phyloP scores from a whole-genome alignment of 2,113 vertebrate genomes.

The Neoarius graeffei region DNA sequence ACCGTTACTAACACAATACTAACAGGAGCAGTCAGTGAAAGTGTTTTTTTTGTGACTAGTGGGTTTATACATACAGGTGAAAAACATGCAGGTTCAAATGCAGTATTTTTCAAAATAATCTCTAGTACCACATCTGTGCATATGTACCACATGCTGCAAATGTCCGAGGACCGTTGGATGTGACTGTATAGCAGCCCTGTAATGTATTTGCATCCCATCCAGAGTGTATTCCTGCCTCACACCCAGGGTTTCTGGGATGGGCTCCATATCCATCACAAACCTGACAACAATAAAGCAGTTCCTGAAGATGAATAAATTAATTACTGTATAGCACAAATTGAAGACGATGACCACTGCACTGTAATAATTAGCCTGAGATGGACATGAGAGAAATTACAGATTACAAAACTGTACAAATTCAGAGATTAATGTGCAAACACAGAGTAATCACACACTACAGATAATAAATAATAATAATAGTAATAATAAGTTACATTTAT shows the following conservation, averaged over 20 bases:
- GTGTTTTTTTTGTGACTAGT: conserved; percentile 2
- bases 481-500: too few species aligned
- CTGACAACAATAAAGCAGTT: neutral
- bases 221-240: neutral
- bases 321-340: neutral
- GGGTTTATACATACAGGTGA: neutral
- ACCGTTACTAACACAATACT: neutral
- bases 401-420: neutral
- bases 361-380: neutral
- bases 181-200: neutral
- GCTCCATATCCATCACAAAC: neutral
- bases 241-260: neutral
- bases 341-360: neutral
- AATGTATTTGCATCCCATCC: neutral
- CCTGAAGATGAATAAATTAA: neutral
- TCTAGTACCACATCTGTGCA: neutral
- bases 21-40: neutral
- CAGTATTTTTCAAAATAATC: neutral
- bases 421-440: neutral
- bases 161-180: neutral
- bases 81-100: neutral
- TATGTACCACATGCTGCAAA: too few species aligned
- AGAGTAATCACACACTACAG: too few species aligned
- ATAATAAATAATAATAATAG: too few species aligned
- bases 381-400: neutral